Conservation (phyloP, 2,888 invertebrate genomes). For the Xestia sexstrigata region DNA sequence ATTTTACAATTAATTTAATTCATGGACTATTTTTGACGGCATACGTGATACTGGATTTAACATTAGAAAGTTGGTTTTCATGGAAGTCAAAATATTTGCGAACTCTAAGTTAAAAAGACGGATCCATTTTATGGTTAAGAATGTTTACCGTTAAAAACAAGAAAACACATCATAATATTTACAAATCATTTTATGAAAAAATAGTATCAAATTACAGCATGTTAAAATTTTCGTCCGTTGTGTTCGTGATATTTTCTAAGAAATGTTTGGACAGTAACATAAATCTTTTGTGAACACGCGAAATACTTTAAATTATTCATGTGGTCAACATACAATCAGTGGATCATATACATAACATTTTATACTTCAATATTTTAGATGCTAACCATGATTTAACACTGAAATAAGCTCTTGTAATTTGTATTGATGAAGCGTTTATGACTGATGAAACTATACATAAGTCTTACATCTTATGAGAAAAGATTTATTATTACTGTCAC, state of each 20-base stretch:
- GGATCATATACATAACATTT: slow-evolving; percentile 56
- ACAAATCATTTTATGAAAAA: slow-evolving; percentile 38
- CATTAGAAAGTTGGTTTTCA: slow-evolving; percentile 12
- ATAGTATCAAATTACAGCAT: background rate
- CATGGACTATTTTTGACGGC: slow-evolving; percentile 19
- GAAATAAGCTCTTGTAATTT: slow-evolving; percentile 66
- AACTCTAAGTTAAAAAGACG: slow-evolving; percentile 24
- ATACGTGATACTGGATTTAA: slow-evolving; percentile 7
- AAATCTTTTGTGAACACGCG: slow-evolving; percentile 40
- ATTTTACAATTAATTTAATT: slow-evolving; percentile 47
- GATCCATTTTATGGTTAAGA: slow-evolving; percentile 11
- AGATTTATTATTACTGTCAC: slow-evolving; percentile 42
- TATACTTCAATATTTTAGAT: slow-evolving; percentile 53
- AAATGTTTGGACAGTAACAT: slow-evolving; percentile 16
- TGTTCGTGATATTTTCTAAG: background rate
- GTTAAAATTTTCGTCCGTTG: slow-evolving; percentile 4
- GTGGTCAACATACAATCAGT: slow-evolving; percentile 31
- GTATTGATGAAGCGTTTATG: slow-evolving; percentile 38
- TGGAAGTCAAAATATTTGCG: slow-evolving; percentile 29
- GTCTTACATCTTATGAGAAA: slow-evolving; percentile 34
- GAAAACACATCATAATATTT: slow-evolving; percentile 17
- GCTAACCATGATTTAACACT: slow-evolving; percentile 59
- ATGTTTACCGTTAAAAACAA: background rate
- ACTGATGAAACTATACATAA: slow-evolving; percentile 44
- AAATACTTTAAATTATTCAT: background rate